Base-by-base conservation (phyloP, 1,140 invertebrate species). In the Drosophila oshimai region DNA sequence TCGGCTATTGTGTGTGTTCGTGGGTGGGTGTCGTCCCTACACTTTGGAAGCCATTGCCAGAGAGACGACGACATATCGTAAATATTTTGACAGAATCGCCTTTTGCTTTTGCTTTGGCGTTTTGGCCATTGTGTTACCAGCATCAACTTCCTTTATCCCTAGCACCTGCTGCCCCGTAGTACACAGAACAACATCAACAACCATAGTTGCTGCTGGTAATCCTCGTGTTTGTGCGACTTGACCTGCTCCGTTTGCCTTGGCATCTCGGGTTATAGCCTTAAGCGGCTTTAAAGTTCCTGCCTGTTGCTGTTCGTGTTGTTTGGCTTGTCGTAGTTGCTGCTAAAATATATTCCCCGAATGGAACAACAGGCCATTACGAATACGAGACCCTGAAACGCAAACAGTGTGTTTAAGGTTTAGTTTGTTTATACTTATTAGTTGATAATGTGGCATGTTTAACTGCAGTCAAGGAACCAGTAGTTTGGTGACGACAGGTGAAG, bases 1-100 rank as follows among this genome's bases (percentile, higher is more conserved):
- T 61, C 13, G 41, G 39, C 37, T 39, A 47, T 57, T 73, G 69
- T 60, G 15, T 53, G 34, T 44, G 58, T 18, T 36, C 49, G 34
- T 49, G 62, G 36, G 39, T 39, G 60, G 50, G 68, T 42, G 73
- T 74, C 45, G 73, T 74, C 49, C 79, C 65, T 71, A 67, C 70
- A 64, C 51, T 75, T 72, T 71, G 74, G 50, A 73, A 78, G 74
- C 79, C 71, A 79, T 74, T 84, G 54, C 75, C 70, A 45, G 47
- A 74, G 79, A 84, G 29, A 39, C 29, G 15, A 55, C 50, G 61
- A 65, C 72, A 86, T 84, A 84, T 86, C 81, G 80, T 86, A 86
- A 86, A 86, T 87, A 86, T 86, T 86, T 87, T 86, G 80, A 86
- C 80, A 86, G 81, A 72, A 86, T 86, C 80, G 81, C 80, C 80